Evolutionary conservation across 2,797 vertebrate species (phyloP), one percentile per base, ranked within the genome.

Genomic region (Oreortyx pictus): DNA sequence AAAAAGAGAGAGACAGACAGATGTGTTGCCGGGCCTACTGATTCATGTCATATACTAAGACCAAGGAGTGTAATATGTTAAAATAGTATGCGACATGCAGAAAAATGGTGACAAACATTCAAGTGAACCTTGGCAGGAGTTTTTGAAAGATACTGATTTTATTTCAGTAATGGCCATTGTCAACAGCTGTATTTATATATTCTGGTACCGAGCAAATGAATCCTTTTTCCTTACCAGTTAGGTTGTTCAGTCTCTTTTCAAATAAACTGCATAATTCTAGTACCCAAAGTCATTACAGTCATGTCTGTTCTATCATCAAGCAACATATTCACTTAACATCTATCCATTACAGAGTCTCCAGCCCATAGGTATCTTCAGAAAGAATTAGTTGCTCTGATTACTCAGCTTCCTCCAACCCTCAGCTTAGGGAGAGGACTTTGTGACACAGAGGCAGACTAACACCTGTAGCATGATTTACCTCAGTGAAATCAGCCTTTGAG

Each of bases 281-380:
- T 79, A 72, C 24, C 50, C 65, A 86, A 24, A 60, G 6, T 50
- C 49, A 57, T 78, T 84, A 77, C 16, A 49, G 8, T 79, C 15
- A 9, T 81, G 81, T 59, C 81, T 86, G 50, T 46, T 93, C 70
- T 82, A 67, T 93, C 71, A 85, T 78, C 39, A 86, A 93, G 29
- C 7, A 70, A 46, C 4, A 52, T 64, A 73, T 46, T 71, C 4
- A 95, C 89, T 94, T 90, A 43, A 89, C 91, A 88, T 64, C 86
- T 82, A 78, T 44, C 59, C 37, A 33, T 80, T 93, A 73, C 56
- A 43, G 46, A 84, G 52, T 68, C 23, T 77, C 59, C 18, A 72
- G 64, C 31, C 78, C 35, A 59, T 66, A 68, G 57, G 31, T 68
- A 77, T 33, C 52, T 82, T 80, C 90, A 76, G 71, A 86, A 88